Percentiles rank a stretch among this genome's conserved stretches.
Evolutionary conservation across 2,888 invertebrate genomes (phyloP).

Genomic region (Parnassius orleans): DNA sequence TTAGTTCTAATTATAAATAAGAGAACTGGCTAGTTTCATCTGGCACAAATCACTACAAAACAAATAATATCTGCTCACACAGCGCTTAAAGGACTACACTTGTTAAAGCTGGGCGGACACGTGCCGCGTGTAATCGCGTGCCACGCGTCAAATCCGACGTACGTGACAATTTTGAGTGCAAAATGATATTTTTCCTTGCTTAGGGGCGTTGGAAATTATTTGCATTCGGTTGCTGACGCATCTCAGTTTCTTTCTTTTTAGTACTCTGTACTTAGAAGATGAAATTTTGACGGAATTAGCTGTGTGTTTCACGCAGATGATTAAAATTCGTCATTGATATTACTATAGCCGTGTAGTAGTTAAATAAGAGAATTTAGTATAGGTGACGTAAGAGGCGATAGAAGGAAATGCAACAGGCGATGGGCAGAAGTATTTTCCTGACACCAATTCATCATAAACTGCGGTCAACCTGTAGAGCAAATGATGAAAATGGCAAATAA

Average conservation of each 20-base stretch:
- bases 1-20: background rate
- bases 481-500: no score
- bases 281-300: no score
- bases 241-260: slow-evolving; percentile 31
- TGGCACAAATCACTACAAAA: slow-evolving; percentile 10
- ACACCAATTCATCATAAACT: no score
- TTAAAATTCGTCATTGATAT: no score
- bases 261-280: no score
- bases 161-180: slow-evolving; percentile 50
- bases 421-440: no score
- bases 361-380: no score
- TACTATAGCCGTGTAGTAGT: no score
- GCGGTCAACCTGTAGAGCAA: no score
- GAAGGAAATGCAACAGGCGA: no score
- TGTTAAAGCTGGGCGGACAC: slow-evolving; percentile 44
- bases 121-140: slow-evolving; percentile 38
- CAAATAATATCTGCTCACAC: slow-evolving; percentile 1
- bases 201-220: slow-evolving; percentile 49
- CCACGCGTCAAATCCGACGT: slow-evolving; percentile 46
- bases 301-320: no score
- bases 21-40: slow-evolving; percentile 1
- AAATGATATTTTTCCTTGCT: slow-evolving; percentile 46
- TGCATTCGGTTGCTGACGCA: slow-evolving; percentile 41
- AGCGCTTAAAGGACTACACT: slow-evolving; percentile 27
- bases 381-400: no score